These are phyloP conservation scores for Vimba vimba DNA, from an alignment of 2,113 vertebrate species.

Conservation along the genomic window DNA sequence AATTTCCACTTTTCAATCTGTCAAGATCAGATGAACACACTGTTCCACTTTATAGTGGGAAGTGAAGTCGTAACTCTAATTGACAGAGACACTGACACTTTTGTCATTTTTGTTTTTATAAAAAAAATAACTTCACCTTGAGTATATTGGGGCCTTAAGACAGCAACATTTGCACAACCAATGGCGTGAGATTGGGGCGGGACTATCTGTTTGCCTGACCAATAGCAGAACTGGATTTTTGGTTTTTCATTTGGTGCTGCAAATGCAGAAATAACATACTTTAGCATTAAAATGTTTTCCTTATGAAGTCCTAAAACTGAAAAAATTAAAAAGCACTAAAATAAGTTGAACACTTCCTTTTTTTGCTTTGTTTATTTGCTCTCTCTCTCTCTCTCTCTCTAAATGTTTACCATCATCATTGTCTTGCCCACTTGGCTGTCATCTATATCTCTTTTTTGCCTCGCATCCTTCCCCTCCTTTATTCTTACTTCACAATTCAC, in stretches of 20 bases:
- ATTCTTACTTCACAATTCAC: not conserved
- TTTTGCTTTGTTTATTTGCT: too few species aligned
- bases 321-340: not conserved
- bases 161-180: too few species aligned
- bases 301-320: not conserved
- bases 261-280: not conserved
- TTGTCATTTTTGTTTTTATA: too few species aligned
- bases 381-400: not conserved
- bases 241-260: not conserved
- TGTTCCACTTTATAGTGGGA: too few species aligned
- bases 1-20: too few species aligned
- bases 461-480: slow-evolving; percentile 2
- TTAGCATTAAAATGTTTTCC: not conserved
- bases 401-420: not conserved
- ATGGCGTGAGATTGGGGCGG: not conserved
- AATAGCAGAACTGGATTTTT: not conserved
- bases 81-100: too few species aligned
- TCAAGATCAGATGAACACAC: too few species aligned
- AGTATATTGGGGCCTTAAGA: too few species aligned
- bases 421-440: not conserved
- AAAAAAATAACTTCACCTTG: too few species aligned
- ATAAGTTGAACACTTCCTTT: not conserved
- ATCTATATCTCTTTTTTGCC: slow-evolving; percentile 21
- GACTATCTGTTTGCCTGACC: not conserved
- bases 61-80: too few species aligned